Evolutionary conservation across 2,888 invertebrate genomes (phyloP), one percentile per base, ranked within the genome.

Genomic region (Sinodicranocentrus sp.): DNA sequence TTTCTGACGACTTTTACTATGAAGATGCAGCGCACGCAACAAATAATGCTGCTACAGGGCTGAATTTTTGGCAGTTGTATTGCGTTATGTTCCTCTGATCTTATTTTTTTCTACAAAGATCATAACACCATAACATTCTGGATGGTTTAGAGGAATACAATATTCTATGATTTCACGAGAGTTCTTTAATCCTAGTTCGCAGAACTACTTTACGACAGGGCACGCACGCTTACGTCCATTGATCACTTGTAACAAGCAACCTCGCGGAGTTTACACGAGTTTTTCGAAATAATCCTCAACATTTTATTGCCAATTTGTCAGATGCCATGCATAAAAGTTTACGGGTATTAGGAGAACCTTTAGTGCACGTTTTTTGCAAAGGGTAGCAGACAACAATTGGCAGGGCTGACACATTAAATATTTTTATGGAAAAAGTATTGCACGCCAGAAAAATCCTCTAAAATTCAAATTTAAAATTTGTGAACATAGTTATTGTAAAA

Each of bases 261-360:
- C 57, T 23, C 39, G 15, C 43, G 21, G 28, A 57, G 23, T 59
- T 73, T 73, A 44, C 72, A 73, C 72, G 44, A 73, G 48, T 52
- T 73, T 52, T 59, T 44, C 59, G 43, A 25, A 73, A 73, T 75
- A 75, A 75, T 75, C 26, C 59, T 33, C 67, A 2, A 68, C 54
- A 57, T 77, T 77, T 67, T 68, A 68, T 68, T 68, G 26, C 68
- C 67, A 68, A 77, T 77, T 77, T 77, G 77, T 77, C 77, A 77
- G 68, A 68, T 77, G 77, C 59, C 67, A 76, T 67, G 65, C 67
- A 67, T 19, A 15, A 52, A 57, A 39, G 6, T 76, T 76, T 76
- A 76, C 57, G 54, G 28, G 54, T n/a, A n/a, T n/a, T n/a, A n/a
- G 59, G 8, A 26, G 3, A 59, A 59, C 21, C 10, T 33, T 33